Conservation (phyloP, 2,797 vertebrate species). For the Bradypodion pumilum region DNA sequence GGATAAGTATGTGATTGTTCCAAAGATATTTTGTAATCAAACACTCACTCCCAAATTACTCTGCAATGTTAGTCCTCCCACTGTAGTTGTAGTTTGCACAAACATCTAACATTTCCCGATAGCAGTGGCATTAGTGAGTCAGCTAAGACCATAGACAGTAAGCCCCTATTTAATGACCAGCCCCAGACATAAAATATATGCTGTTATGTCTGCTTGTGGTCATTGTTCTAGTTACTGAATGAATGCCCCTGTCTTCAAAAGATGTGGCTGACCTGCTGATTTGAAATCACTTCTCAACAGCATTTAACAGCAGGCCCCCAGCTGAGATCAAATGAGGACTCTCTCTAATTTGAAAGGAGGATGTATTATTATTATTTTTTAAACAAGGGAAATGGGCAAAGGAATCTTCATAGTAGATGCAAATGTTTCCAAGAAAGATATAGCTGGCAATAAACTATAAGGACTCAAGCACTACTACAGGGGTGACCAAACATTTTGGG, state of each 20-base stretch:
- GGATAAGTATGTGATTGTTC: background rate
- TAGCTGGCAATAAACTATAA: slow-evolving; percentile 24
- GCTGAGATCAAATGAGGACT: slow-evolving; percentile 54
- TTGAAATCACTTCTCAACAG: slow-evolving; percentile 58
- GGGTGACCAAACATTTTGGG: no score
- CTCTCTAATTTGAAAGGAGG: slow-evolving; percentile 35
- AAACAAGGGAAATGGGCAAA: background rate
- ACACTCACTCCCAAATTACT: background rate
- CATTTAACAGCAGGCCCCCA: slow-evolving; percentile 47
- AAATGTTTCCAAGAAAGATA: slow-evolving; percentile 24
- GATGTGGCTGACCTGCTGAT: slow-evolving; percentile 56
- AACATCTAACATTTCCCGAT: slow-evolving; percentile 39
- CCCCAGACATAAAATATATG: slow-evolving; percentile 57
- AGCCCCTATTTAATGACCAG: slow-evolving; percentile 58
- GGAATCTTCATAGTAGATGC: slow-evolving; percentile 12
- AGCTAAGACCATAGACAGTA: slow-evolving; percentile 58
- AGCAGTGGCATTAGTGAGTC: slow-evolving; percentile 46
- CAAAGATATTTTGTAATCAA: slow-evolving; percentile 22
- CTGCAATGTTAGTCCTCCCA: background rate
- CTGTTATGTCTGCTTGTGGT: slow-evolving; percentile 55
- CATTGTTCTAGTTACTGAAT: slow-evolving; percentile 57
- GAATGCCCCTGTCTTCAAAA: slow-evolving; percentile 65
- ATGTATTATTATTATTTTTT: slow-evolving; percentile 19
- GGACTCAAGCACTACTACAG: background rate
- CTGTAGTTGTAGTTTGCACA: slow-evolving; percentile 7